These are phyloP conservation scores for Oligia strigilis DNA, from an alignment of 2,888 invertebrate genomes.

Conservation along the genomic window DNA sequence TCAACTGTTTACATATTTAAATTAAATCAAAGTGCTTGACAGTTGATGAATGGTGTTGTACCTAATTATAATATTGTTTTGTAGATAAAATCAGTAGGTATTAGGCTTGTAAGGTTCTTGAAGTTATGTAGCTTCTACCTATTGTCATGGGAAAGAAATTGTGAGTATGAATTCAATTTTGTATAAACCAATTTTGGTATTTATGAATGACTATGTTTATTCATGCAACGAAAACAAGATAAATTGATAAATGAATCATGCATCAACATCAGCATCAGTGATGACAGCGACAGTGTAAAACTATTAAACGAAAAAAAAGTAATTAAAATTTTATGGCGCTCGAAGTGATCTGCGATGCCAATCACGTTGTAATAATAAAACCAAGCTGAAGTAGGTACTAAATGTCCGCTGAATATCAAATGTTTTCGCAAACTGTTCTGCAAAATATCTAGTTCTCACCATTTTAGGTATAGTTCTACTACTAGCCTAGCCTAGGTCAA, in stretches of 20 bases:
- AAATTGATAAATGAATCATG: slow-evolving; percentile 21
- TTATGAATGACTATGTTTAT: background rate
- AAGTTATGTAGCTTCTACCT: background rate
- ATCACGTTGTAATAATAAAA: slow-evolving; percentile 63
- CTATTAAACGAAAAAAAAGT: slow-evolving; percentile 45
- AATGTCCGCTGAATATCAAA: slow-evolving; percentile 50
- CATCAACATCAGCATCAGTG: slow-evolving; percentile 22
- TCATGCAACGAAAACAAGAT: slow-evolving; percentile 5
- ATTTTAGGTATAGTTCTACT: background rate
- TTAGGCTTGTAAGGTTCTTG: background rate
- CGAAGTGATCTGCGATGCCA: slow-evolving; percentile 41
- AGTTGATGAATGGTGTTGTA: background rate
- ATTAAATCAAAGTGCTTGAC: background rate
- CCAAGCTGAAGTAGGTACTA: slow-evolving; percentile 22
- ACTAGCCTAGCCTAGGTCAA: too few relatives aligned
- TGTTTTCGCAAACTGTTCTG: slow-evolving; percentile 14
- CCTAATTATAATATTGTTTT: too few relatives aligned
- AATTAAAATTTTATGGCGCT: slow-evolving; percentile 50
- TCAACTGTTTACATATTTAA: background rate
- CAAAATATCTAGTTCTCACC: background rate
- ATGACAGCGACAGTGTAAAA: slow-evolving; percentile 35
- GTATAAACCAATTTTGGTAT: background rate
- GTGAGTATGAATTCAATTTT: background rate
- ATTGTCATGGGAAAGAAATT: background rate
- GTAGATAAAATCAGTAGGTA: background rate